Percentiles rank a stretch among this genome's conserved stretches.
These are phyloP conservation scores for Pseudomugil tenellus DNA, from an alignment of 2,797 vertebrate species.

Conservation along the genomic window DNA sequence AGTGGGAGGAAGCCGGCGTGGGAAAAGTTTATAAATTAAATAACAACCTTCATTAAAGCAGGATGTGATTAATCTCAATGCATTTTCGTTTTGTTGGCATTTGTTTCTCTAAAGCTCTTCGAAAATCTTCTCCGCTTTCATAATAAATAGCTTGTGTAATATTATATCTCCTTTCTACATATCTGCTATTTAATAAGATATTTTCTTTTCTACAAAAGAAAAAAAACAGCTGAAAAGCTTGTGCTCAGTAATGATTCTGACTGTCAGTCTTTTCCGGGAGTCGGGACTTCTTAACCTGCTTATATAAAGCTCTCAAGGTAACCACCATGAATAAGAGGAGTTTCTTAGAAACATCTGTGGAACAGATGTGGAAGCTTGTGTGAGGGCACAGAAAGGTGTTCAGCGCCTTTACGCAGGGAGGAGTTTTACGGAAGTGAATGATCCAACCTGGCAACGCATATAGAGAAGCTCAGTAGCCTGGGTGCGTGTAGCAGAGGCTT, in stretches of 20 bases:
- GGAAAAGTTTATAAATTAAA: no score
- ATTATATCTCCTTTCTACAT: background rate
- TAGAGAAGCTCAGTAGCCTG: constrained; percentile 50
- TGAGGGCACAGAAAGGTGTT: constrained; percentile 9
- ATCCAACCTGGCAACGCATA: constrained; percentile 56
- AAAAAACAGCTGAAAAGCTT: background rate
- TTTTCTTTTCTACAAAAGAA: background rate
- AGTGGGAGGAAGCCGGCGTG: no score
- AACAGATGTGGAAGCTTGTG: constrained; percentile 36
- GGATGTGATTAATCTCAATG: background rate
- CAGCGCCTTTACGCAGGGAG: constrained; percentile 44
- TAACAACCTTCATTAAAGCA: no score
- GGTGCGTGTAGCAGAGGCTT: constrained; percentile 44
- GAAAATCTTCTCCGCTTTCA: background rate
- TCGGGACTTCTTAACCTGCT: background rate
- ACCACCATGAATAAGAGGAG: background rate
- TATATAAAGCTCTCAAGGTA: background rate
- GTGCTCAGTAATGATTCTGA: background rate
- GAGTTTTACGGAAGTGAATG: constrained; percentile 70
- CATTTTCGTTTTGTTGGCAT: background rate
- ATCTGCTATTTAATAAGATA: background rate
- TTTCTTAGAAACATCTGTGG: background rate
- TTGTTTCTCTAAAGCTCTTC: background rate
- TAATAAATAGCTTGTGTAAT: background rate
- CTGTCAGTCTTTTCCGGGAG: background rate